Percentiles rank a stretch among this genome's conserved stretches.
These are phyloP conservation scores for Linepithema humile DNA, from an alignment of 1,140 invertebrate species.

Conservation along the genomic window DNA sequence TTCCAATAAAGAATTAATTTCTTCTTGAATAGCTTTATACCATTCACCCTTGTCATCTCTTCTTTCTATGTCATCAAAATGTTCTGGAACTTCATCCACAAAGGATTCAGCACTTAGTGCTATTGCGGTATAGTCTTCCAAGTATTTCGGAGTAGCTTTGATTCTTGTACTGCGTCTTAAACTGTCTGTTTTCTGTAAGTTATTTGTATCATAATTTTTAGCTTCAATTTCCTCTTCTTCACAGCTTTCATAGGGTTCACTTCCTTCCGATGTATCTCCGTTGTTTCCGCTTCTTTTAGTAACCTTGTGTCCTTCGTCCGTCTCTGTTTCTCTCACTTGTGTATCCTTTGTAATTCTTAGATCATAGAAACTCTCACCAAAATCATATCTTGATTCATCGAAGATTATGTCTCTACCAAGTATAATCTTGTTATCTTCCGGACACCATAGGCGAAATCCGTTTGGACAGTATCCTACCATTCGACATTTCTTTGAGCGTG, in stretches of 20 bases:
- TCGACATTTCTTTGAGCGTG: not conserved
- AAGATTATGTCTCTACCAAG: not conserved
- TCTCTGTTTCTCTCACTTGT: too few relatives aligned
- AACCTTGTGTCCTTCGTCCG: too few relatives aligned
- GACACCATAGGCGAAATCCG: not conserved
- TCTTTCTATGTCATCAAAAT: slow-evolving; percentile 10
- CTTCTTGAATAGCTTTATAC: not conserved
- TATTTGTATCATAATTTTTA: not conserved
- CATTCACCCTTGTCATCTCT: not conserved
- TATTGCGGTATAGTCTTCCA: slow-evolving; percentile 18
- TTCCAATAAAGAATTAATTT: not conserved
- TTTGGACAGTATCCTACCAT: not conserved
- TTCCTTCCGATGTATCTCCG: too few relatives aligned
- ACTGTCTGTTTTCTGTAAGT: not conserved
- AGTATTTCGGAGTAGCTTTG: not conserved
- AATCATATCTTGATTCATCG: not conserved
- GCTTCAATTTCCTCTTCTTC: too few relatives aligned
- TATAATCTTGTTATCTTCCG: not conserved
- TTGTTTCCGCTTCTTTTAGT: too few relatives aligned
- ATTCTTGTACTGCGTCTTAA: not conserved
- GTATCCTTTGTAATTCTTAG: too few relatives aligned
- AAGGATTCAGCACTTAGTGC: slow-evolving; percentile 41
- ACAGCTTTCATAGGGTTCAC: too few relatives aligned
- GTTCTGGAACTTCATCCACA: slow-evolving; percentile 19
- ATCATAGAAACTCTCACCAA: too few relatives aligned